phyloP scores from a whole-genome alignment of 2,888 invertebrate genomes.

The Netelia inedita region DNA sequence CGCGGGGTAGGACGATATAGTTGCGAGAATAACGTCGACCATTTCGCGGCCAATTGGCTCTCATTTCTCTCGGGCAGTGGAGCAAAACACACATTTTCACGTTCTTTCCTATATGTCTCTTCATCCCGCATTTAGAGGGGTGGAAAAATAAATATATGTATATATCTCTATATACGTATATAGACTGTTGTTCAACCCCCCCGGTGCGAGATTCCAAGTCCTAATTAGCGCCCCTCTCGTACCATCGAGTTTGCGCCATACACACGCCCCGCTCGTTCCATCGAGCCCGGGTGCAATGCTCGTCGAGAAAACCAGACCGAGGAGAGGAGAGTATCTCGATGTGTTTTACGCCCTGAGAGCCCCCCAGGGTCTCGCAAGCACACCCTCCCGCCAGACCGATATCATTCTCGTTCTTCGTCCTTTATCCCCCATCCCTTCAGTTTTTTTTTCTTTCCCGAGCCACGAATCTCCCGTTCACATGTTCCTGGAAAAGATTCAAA shows the following conservation, averaged over 20 bases:
- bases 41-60: conserved; percentile 7
- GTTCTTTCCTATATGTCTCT: conserved; percentile 14
- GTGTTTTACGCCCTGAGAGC: conserved; percentile 6
- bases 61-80: neutral
- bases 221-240: conserved; percentile 58
- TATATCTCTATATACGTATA: neutral
- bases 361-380: conserved; percentile 53
- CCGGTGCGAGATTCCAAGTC: conserved; percentile 5
- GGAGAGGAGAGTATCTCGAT: conserved; percentile 17
- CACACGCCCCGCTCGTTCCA: conserved; percentile 32
- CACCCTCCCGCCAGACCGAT: conserved; percentile 34
- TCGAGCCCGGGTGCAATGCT: conserved; percentile 38
- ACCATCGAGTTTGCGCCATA: conserved; percentile 36
- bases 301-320: conserved; percentile 6
- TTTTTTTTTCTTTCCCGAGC: conserved; percentile 16
- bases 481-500: too few species aligned
- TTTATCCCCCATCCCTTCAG: conserved; percentile 3
- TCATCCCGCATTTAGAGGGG: neutral
- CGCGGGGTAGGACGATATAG: neutral
- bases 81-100: conserved; percentile 19
- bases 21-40: neutral
- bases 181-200: neutral
- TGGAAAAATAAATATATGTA: too few species aligned
- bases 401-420: conserved; percentile 39
- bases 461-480: too few species aligned